phyloP scores from a whole-genome alignment of 2,888 invertebrate genomes.

The Andrena chrysosceles region DNA sequence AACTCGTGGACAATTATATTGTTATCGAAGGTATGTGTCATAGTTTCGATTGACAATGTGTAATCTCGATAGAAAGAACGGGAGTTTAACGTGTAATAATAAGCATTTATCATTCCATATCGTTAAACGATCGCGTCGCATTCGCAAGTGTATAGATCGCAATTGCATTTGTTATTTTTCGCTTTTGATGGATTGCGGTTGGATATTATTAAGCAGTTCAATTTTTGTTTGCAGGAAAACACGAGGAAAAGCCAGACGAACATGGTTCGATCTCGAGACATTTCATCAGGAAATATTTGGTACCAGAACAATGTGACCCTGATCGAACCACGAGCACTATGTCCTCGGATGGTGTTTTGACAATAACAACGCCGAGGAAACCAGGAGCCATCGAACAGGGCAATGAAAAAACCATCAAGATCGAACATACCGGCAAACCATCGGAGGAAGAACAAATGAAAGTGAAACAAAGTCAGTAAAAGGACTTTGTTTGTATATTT shows the following conservation, averaged over 20 bases:
- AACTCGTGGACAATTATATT: constrained; percentile 89
- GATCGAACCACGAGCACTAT: constrained; percentile 88
- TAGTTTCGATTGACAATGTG: neutral
- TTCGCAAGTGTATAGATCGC: too few relatives aligned
- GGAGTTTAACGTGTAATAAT: neutral
- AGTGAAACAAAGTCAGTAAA: constrained; percentile 12
- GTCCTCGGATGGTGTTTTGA: constrained; percentile 93
- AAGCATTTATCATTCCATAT: too few relatives aligned
- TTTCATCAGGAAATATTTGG: constrained; percentile 77
- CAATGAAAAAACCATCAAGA: constrained; percentile 67
- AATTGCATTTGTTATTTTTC: too few relatives aligned
- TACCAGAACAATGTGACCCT: constrained; percentile 86
- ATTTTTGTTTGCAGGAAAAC: constrained; percentile 85
- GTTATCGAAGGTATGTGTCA: constrained; percentile 88
- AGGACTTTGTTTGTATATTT: neutral
- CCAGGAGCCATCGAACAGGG: constrained; percentile 70
- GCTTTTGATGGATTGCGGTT: neutral
- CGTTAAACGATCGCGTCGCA: too few relatives aligned
- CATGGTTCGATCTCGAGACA: constrained; percentile 85
- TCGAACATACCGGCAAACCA: constrained; percentile 67
- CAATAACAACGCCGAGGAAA: constrained; percentile 90
- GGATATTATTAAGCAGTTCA: neutral
- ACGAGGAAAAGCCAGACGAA: constrained; percentile 94
- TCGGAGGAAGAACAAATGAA: constrained; percentile 42
- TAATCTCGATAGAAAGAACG: neutral